Conservation (phyloP, 2,888 invertebrate species). For the Rhogogaster chlorosoma region DNA sequence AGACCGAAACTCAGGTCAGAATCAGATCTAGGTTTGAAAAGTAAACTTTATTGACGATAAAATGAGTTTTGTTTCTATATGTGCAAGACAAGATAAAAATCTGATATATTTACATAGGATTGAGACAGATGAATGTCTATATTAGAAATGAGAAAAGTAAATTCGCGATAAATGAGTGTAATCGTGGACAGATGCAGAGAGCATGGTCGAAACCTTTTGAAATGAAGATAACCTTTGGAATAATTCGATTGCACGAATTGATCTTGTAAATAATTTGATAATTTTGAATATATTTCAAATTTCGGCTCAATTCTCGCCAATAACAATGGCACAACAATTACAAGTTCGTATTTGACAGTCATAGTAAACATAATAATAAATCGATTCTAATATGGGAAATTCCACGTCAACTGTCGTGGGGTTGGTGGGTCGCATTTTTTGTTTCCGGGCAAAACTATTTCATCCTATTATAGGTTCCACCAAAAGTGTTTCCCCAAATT, state of each 20-base stretch:
- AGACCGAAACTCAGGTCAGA: background rate
- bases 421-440: too few species aligned
- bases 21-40: background rate
- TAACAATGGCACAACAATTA: conserved; percentile 47
- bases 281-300: background rate
- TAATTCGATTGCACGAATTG: background rate
- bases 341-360: background rate
- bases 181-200: background rate
- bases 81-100: background rate
- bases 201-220: background rate
- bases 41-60: background rate
- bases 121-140: background rate
- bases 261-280: background rate
- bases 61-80: background rate
- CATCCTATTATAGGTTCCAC: too few species aligned
- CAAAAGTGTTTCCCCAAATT: too few species aligned
- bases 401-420: too few species aligned
- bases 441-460: too few species aligned
- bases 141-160: background rate
- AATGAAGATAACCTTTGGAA: background rate
- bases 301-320: conserved; percentile 28
- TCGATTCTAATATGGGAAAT: background rate
- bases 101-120: background rate
- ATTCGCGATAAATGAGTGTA: background rate
- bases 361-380: conserved; percentile 13